Evolutionary conservation across 92 coral and sea anemone species (phyloP).

Genomic region (Muricea muricata): DNA sequence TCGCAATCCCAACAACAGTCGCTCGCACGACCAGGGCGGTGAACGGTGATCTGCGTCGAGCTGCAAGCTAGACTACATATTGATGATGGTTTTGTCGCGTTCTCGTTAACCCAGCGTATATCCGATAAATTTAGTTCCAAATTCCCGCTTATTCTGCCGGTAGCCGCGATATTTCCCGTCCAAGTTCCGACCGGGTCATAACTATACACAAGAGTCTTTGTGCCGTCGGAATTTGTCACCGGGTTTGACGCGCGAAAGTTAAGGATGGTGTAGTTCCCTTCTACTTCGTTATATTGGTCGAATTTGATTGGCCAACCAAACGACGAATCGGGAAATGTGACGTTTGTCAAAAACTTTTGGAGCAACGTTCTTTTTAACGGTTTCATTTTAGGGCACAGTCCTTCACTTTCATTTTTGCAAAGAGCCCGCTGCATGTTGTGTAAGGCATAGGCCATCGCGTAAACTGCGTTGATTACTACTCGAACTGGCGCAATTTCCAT

Average conservation of each 20-base stretch:
- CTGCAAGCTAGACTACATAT: slow-evolving; percentile 49
- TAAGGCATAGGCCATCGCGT: slow-evolving; percentile 57
- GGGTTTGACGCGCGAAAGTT: slow-evolving; percentile 39
- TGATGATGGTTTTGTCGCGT: slow-evolving; percentile 30
- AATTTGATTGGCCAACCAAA: slow-evolving; percentile 47
- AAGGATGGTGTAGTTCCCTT: slow-evolving; percentile 55
- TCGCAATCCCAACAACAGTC: slow-evolving; percentile 60
- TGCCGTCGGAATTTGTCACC: not conserved
- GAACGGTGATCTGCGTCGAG: slow-evolving; percentile 20
- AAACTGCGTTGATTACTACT: slow-evolving; percentile 55
- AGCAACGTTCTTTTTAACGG: slow-evolving; percentile 36
- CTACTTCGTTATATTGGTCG: slow-evolving; percentile 58
- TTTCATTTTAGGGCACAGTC: slow-evolving; percentile 40
- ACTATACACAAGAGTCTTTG: not conserved
- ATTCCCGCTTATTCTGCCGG: slow-evolving; percentile 48
- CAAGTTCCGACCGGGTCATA: slow-evolving; percentile 53
- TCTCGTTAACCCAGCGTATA: slow-evolving; percentile 28
- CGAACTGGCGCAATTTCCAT: slow-evolving; percentile 59
- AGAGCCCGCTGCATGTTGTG: slow-evolving; percentile 53
- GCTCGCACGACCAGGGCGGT: not conserved
- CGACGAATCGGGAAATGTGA: slow-evolving; percentile 59
- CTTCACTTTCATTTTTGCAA: slow-evolving; percentile 38
- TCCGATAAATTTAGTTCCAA: slow-evolving; percentile 27
- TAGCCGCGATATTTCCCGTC: slow-evolving; percentile 39
- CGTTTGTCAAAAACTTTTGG: slow-evolving; percentile 49